Evolutionary conservation across 2,888 invertebrate species (phyloP), one percentile per base, ranked within the genome.

Genomic region (Melangyna quadrimaculata): DNA sequence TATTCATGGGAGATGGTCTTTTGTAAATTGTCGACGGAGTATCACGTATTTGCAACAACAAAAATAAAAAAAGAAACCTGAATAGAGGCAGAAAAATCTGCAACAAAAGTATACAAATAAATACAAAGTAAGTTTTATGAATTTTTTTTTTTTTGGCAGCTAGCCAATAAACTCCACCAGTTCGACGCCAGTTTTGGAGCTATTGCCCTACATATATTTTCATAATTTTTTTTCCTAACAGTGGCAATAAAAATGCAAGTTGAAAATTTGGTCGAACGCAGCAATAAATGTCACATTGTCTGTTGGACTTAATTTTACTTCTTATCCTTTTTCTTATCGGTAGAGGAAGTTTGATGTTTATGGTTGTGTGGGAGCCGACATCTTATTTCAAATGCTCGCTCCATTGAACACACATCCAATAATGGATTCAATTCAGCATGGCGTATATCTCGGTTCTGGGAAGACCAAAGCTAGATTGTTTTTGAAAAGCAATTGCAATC

Each of bases 401-500:
- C 75, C 84, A 84, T 77, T 80, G 79, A 84, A 40, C 80, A 84
- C 84, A 72, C 69, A 84, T 77, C 75, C 75, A 80, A 84, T 77
- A 80, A 80, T 61, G 24, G 70, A 74, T 70, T 72, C 45, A 61
- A 72, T 45, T 73, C 55, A n/a, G 17, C 27, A 61, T 61, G 61
- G 61, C 61, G 14, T 32, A 73, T 77, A 65, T 59, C 48, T 45
- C 9, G 14, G 48, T 59, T 59, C 48, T 45, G 6, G 14, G 48
- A 78, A 69, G 61, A 48, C n/a, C 65, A 57, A 40, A 57, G 48
- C 79, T 75, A 37, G 75, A 84, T 79, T 83, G 83, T 74, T 83
- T 79, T 83, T 51, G n/a, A 71, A 79, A 79, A 74, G 35, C 79
- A 71, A 75, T 71, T 84, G 83, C 75, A 35, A 59, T 74, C 43